phyloP scores from a whole-genome alignment of 2,888 invertebrate genomes.

The Perithous albicinctus region DNA sequence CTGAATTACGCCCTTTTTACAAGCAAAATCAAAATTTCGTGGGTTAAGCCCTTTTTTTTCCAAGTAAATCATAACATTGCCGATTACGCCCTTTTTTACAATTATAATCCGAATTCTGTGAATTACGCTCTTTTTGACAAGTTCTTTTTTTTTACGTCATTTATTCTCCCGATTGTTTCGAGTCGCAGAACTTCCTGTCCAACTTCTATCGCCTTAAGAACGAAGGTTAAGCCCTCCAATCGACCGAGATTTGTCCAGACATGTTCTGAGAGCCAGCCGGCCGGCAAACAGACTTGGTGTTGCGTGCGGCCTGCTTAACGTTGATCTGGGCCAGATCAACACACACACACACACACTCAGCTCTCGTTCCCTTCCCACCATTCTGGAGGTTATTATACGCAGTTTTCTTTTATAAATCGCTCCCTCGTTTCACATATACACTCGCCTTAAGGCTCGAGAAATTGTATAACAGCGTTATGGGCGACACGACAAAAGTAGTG shows the following conservation, averaged over 20 bases:
- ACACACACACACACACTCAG: conserved; percentile 48
- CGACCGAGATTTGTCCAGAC: conserved; percentile 69
- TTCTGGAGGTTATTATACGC: conserved; percentile 69
- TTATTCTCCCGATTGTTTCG: not conserved
- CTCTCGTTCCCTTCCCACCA: conserved; percentile 60
- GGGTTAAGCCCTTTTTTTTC: no score
- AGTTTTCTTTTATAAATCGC: conserved; percentile 68
- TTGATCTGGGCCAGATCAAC: conserved; percentile 84
- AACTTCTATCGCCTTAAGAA: no score
- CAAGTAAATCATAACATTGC: no score
- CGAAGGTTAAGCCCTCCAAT: no score
- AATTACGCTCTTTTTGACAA: no score
- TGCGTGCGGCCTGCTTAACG: conserved; percentile 81
- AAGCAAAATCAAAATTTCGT: no score
- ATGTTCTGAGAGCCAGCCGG: conserved; percentile 60
- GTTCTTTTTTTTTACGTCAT: no score
- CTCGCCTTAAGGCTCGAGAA: conserved; percentile 27
- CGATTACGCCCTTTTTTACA: no score
- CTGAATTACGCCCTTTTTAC: no score
- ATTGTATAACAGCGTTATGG: conserved; percentile 27
- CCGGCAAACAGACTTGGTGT: conserved; percentile 71
- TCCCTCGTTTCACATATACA: conserved; percentile 45
- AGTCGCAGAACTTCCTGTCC: no score
- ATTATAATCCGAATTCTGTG: no score
- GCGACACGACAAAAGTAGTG: conserved; percentile 3